Evolutionary conservation across 2,888 invertebrate genomes (phyloP), one percentile per base, ranked within the genome.

Genomic region (Cheilosia variabilis): DNA sequence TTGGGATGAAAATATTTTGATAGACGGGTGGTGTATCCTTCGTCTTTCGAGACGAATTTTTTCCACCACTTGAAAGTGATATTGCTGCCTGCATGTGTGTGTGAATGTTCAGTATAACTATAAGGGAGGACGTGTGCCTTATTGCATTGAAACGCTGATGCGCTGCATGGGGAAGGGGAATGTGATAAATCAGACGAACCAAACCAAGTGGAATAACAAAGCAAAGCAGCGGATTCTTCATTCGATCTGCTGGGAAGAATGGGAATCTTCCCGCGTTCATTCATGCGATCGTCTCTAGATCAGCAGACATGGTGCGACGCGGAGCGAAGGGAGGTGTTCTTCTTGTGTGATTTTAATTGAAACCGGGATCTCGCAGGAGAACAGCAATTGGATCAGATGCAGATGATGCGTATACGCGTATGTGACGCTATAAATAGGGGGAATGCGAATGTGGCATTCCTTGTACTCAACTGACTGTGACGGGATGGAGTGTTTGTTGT

Each of bases 1-100:
- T 76, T 13, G 62, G 55, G 75, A 76, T 76, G 71, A 86, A 86
- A 86, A 86, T 86, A 80, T 86, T 86, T 86, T 86, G 86, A 86
- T 86, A 80, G 80, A 66, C 86, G 60, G 37, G 62, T 72, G 58
- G 37, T 31, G 19, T 57, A 72, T 66, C 62, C 45, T 63, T 63
- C n/a, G 15, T 3, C 37, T 17, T 19, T 37, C 27, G 43, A 31
- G 19, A 22, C 53, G 55, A 50, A 68, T n/a, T 17, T 79, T 22
- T 79, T 72, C 7, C 2, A 19, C 43, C n/a, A 27, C 52, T 27
- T 52, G 34, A 41, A 60, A 9, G 7, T 27, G 27, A 27, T 27
- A 27, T 27, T 7, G 1, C 1, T 37, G 15, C 1, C 0, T 37
- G 37, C 22, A 17, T 19, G 19, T 53, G 17, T 37, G 37, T 50